A percentile compares a stretch with the other conserved stretches of the same genome.
phyloP scores from a whole-genome alignment of 1,140 invertebrate genomes.

The Camponotus pennsylvanicus region DNA sequence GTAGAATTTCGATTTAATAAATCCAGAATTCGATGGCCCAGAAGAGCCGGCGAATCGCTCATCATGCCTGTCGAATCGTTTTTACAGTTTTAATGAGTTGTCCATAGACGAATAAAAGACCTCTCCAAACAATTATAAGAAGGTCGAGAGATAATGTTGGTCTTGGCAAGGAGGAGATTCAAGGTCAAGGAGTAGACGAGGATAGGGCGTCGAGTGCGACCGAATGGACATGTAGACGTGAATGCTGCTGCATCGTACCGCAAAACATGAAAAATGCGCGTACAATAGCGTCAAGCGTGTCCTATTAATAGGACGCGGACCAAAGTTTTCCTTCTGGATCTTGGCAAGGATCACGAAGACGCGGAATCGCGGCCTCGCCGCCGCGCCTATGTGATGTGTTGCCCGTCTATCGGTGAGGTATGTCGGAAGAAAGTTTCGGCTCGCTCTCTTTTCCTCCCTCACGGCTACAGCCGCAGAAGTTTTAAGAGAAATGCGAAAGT shows the following conservation, averaged over 20 bases:
- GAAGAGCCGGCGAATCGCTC: conserved; percentile 14
- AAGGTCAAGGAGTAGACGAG: not conserved
- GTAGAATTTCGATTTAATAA: conserved; percentile 44
- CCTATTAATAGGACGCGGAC: conserved; percentile 64
- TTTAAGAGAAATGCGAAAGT: conserved; percentile 85
- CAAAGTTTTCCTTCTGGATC: conserved; percentile 3
- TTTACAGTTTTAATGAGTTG: conserved; percentile 71
- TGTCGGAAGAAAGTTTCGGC: conserved; percentile 81
- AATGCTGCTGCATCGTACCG: conserved; percentile 50
- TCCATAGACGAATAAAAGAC: conserved; percentile 67
- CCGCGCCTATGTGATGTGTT: conserved; percentile 80
- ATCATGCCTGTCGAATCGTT: conserved; percentile 26
- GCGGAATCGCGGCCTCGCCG: conserved; percentile 47
- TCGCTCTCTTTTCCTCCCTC: conserved; percentile 66
- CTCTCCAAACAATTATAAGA: conserved; percentile 55
- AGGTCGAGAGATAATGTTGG: not conserved
- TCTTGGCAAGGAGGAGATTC: conserved; percentile 1
- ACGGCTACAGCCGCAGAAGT: conserved; percentile 75
- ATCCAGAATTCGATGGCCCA: conserved; percentile 7
- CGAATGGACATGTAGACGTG: conserved; percentile 42
- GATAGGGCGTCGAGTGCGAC: not conserved
- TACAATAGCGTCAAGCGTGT: conserved; percentile 69
- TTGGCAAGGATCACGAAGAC: not conserved
- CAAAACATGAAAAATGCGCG: conserved; percentile 55
- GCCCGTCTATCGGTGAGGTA: conserved; percentile 82